Evolutionary conservation across 2,888 invertebrate species (phyloP), one percentile per base, ranked within the genome.

Genomic region (Silvanus unidentatus): DNA sequence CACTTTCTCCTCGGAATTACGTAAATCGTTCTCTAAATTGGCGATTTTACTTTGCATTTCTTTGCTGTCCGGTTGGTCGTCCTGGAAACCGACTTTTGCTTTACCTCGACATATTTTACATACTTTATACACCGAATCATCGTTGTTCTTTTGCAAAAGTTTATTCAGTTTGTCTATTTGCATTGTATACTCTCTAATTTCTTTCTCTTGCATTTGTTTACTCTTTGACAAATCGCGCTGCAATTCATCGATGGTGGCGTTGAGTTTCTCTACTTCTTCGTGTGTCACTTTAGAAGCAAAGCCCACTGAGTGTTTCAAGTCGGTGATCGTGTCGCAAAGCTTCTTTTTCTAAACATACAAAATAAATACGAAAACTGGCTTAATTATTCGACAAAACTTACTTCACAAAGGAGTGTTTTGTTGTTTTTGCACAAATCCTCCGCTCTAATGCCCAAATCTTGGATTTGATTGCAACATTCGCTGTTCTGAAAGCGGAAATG

Each of bases 1-100:
- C 1, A 62, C 62, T 36, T 65, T 57, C 42, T 58, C 59, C 35
- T 69, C 63, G 16, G 64, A 57, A 45, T 61, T 57, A 36, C 55
- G 50, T 44, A 67, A 49, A 5, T 59, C 55, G 13, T 49, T 52
- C 48, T 68, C 65, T 16, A 70, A 48, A 42, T 68, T 62, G 16
- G 49, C 50, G 16, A 70, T 64, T 38, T 58, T 65, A 42, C 8
- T 22, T 22, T 22, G 22, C 43, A 13, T 55, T 57, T 32, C 32
- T 32, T n/a, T n/a, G 5, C 32, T 12, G n/a, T 32, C 32, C 32
- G 4, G 54, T 12, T 46, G 40, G 39, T 41, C 44, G 39, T 54
- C 55, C 30, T 43, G 16, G 44, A 60, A 60, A 14, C 53, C 52
- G n/a, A 60, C 58, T 51, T 51, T 57, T 1, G 52, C 43, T 37